Evolutionary conservation across 1,140 invertebrate genomes (phyloP), one percentile per base, ranked within the genome.

Genomic region (Leptinotarsa lineolata): DNA sequence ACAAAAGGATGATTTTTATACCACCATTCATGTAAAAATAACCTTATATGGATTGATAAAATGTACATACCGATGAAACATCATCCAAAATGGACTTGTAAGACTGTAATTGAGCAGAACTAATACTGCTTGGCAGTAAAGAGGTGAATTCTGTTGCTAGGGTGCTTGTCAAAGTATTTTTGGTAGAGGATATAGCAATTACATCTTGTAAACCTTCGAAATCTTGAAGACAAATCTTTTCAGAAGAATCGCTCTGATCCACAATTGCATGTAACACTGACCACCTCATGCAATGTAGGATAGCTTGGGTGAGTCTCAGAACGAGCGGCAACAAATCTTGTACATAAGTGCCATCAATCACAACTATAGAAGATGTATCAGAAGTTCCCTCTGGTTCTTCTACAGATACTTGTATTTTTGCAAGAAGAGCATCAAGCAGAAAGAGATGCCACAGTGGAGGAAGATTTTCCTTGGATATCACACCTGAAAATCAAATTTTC

Each of bases 401-500:
- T 68, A 92, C 84, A 15, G 89, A 84, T 39, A 92, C 89, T 83
- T 92, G 91, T 4, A 92, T 84, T 83, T 93, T 92, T 12, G 89
- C 90, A 54, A 93, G 83, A 8, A 93, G 87, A 59, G 89, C 87
- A 80, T 92, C 91, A 67, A 93, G 83, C 69, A 92, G 85, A 68
- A 89, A 88, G 4, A 93, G 83, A 54, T 91, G 89, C 83, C 88
- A 90, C 2, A 93, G 82, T 66, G 89, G 89, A 30, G 91, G 91
- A 39, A 92, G 80, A 21, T 88, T 81, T 20, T 86, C 82, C 76
- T 87, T 88, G 59, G 85, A 81, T 78, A 89, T 84, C 68, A 88
- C 81, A 73, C 85, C 76, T 77, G 39, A 48, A 69, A 74, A 46
- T 44, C 45, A 46, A 68, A 68, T 46, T 66, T 20, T 66, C n/a